phyloP scores from a whole-genome alignment of 92 coral and sea anemone species.

The Heliopora coerulea region DNA sequence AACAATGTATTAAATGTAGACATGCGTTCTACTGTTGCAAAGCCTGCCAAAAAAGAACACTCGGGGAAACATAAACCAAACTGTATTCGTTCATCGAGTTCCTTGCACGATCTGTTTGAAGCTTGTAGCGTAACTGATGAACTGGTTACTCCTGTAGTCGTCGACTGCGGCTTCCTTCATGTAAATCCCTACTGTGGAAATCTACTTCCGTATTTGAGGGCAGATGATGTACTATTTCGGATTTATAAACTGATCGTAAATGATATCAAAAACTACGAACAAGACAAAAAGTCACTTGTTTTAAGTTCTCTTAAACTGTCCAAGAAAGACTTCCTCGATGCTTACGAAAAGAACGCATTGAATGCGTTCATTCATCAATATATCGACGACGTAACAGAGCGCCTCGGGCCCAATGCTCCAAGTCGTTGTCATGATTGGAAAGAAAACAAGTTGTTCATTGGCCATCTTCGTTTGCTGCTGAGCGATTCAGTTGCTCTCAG shows the following conservation, averaged over 20 bases:
- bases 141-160: slow-evolving; percentile 2
- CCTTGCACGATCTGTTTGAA: too few species aligned
- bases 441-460: slow-evolving; percentile 30
- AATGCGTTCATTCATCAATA: slow-evolving; percentile 23
- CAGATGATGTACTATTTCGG: slow-evolving; percentile 21
- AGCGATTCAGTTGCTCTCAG: slow-evolving; percentile 13
- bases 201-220: not conserved
- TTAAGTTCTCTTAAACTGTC: slow-evolving; percentile 28
- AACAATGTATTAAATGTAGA: too few species aligned
- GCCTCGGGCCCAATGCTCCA: not conserved
- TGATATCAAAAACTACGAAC: slow-evolving; percentile 22
- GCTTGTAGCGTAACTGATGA: too few species aligned
- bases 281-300: not conserved
- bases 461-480: slow-evolving; percentile 13
- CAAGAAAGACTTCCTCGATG: slow-evolving; percentile 20
- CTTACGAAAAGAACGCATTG: slow-evolving; percentile 35
- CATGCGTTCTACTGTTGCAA: too few species aligned
- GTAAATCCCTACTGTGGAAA: slow-evolving; percentile 12
- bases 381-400: slow-evolving; percentile 9
- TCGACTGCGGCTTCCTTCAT: slow-evolving; percentile 42
- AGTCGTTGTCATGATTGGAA: slow-evolving; percentile 1
- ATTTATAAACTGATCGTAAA: slow-evolving; percentile 19
- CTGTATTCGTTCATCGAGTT: too few species aligned
- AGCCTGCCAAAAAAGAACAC: too few species aligned
- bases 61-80: too few species aligned